These are phyloP conservation scores for Dendropsophus ebraccatus DNA, from an alignment of 2,113 vertebrate genomes.

Conservation along the genomic window DNA sequence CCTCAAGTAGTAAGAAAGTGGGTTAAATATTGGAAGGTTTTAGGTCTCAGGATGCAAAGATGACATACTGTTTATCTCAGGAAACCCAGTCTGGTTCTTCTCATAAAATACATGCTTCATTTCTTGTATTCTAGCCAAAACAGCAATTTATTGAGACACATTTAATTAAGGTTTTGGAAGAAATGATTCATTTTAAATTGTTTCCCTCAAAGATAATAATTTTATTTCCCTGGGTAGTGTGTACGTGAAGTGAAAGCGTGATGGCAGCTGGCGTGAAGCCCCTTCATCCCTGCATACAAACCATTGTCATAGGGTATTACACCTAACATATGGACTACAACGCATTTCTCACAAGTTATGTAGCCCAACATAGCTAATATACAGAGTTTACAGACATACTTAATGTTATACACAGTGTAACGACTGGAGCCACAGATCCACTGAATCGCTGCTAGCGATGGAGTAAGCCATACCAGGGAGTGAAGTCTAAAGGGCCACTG, in stretches of 20 bases:
- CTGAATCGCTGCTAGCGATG: no score
- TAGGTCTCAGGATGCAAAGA: not conserved
- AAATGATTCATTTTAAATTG: slow-evolving; percentile 31
- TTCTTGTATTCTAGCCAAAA: slow-evolving; percentile 24
- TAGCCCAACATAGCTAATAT: no score
- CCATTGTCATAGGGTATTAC: not conserved
- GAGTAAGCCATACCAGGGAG: no score
- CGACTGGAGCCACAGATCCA: no score
- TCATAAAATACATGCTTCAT: slow-evolving; percentile 7
- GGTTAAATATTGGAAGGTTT: not conserved
- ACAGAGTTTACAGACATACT: no score
- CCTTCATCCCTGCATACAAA: not conserved
- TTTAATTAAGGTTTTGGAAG: slow-evolving; percentile 47
- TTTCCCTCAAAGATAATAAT: slow-evolving; percentile 37
- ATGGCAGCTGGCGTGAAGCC: not conserved
- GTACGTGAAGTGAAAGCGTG: not conserved
- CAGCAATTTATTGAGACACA: slow-evolving; percentile 30
- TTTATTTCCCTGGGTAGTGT: not conserved
- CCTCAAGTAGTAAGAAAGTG: no score
- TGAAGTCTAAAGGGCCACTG: no score
- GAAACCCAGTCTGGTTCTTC: slow-evolving; percentile 4
- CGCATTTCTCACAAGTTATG: not conserved
- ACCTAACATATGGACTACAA: not conserved
- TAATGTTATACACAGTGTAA: no score
- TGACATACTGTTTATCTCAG: not conserved